These are phyloP conservation scores for Macaria liturata DNA, from an alignment of 2,888 invertebrate species.

Conservation along the genomic window DNA sequence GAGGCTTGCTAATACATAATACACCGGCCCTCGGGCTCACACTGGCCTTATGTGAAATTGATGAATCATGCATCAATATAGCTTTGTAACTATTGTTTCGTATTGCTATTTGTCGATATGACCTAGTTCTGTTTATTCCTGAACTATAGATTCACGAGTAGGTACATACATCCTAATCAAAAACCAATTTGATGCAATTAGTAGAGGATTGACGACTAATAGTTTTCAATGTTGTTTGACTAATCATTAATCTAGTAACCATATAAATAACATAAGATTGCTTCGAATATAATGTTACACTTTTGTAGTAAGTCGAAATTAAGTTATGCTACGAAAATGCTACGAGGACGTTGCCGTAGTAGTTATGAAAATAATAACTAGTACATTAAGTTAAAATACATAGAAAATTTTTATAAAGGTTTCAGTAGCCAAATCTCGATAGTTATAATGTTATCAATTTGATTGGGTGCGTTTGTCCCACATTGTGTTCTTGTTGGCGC, in stretches of 20 bases:
- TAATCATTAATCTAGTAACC: too few species aligned
- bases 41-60: slow-evolving; percentile 27
- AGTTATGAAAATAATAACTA: too few species aligned
- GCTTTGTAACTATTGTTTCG: slow-evolving; percentile 16
- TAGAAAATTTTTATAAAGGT: neutral
- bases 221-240: too few species aligned
- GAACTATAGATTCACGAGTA: slow-evolving; percentile 13
- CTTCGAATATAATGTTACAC: too few species aligned
- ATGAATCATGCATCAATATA: slow-evolving; percentile 30
- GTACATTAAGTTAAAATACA: too few species aligned
- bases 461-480: slow-evolving; percentile 53
- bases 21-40: slow-evolving; percentile 35
- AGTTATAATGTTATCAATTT: slow-evolving; percentile 42
- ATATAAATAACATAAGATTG: too few species aligned
- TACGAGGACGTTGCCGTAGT: too few species aligned
- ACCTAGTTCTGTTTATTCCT: slow-evolving; percentile 23
- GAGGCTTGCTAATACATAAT: slow-evolving; percentile 44
- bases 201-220: too few species aligned
- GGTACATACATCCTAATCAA: too few species aligned
- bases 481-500: slow-evolving; percentile 53
- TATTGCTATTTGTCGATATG: slow-evolving; percentile 12
- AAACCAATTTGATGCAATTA: too few species aligned
- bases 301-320: too few species aligned
- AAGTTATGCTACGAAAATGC: too few species aligned
- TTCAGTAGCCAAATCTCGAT: slow-evolving; percentile 6